Evolutionary conservation across 2,888 invertebrate species (phyloP).

Genomic region (Thysanoteuthis rhombus): DNA sequence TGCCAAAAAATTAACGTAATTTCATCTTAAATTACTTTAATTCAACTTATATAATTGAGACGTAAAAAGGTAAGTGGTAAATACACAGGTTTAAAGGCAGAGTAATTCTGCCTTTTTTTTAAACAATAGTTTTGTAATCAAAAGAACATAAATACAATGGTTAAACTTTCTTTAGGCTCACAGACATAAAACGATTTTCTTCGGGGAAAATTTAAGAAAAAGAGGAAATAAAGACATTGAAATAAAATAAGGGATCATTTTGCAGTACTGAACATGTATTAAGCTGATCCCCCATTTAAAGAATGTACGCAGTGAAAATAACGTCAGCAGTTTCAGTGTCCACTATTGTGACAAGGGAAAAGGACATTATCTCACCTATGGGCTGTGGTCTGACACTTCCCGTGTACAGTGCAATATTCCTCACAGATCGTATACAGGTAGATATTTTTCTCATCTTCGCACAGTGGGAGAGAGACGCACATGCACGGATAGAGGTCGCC

Average conservation of each 20-base stretch:
- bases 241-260: not conserved
- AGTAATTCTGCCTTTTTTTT: no score
- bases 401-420: not conserved
- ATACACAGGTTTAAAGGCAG: no score
- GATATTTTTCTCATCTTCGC: not conserved
- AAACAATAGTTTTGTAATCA: no score
- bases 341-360: not conserved
- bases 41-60: no score
- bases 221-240: not conserved
- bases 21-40: no score
- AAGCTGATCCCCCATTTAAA: not conserved
- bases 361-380: not conserved
- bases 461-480: not conserved
- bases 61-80: no score
- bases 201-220: not conserved
- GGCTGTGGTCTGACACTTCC: not conserved
- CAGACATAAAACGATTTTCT: not conserved
- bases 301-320: not conserved
- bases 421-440: conserved; percentile 12
- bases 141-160: no score
- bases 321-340: not conserved
- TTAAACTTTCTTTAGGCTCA: not conserved
- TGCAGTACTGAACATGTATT: not conserved
- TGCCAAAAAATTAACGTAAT: not conserved
- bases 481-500: conserved; percentile 24